phyloP scores from a whole-genome alignment of 1,140 invertebrate species.

The Drosophila varians region DNA sequence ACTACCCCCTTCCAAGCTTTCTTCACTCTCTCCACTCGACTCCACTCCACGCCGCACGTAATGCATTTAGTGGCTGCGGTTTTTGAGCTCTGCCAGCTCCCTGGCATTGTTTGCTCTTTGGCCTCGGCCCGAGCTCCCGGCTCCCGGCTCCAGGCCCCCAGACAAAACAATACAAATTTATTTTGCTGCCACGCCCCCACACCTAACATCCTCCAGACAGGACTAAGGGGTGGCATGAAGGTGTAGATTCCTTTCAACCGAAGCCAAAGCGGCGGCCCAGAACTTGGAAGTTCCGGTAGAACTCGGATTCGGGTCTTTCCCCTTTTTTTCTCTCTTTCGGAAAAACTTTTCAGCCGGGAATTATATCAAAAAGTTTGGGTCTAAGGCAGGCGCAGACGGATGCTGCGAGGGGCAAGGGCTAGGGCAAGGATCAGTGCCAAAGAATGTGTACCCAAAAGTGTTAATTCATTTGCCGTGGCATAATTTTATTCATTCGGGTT shows the following conservation, averaged over 20 bases:
- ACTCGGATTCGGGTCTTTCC: constrained; percentile 30
- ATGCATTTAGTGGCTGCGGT: constrained; percentile 82
- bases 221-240: background rate
- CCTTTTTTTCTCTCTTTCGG: constrained; percentile 8
- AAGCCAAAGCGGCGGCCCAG: constrained; percentile 61
- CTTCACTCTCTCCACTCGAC: constrained; percentile 7
- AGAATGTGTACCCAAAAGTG: constrained; percentile 54
- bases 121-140: constrained; percentile 52
- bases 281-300: constrained; percentile 77
- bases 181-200: constrained; percentile 49
- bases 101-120: constrained; percentile 75
- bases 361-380: constrained; percentile 38
- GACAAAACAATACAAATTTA: constrained; percentile 76
- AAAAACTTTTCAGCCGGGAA: constrained; percentile 56
- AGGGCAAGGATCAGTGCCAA: constrained; percentile 11
- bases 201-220: background rate
- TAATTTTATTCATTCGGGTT: constrained; percentile 66
- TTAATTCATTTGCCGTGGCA: constrained; percentile 72
- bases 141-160: constrained; percentile 36
- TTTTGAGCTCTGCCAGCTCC: constrained; percentile 65
- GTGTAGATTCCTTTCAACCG: constrained; percentile 50
- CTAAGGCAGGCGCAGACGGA: background rate
- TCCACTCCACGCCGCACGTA: constrained; percentile 46
- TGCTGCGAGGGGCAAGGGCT: constrained; percentile 14
- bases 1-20: background rate